Percentiles rank a stretch among this genome's conserved stretches.
Conservation (phyloP, 2,797 vertebrate species). For the Podarcis siculus region DNA sequence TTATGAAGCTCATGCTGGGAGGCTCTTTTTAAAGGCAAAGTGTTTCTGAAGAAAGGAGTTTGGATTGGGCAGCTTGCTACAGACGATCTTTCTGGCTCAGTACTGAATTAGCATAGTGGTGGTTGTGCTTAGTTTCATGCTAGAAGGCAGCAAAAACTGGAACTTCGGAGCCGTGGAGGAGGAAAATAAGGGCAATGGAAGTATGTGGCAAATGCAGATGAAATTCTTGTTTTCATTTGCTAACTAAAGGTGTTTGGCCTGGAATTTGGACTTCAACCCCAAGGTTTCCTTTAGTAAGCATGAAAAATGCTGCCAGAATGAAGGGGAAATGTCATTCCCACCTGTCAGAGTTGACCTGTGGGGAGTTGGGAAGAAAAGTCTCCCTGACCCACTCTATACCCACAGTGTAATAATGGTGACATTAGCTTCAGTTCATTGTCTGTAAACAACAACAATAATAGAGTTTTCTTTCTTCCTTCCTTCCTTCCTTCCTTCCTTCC, state of each 20-base stretch:
- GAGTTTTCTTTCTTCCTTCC: too few species aligned
- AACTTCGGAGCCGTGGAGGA: conserved; percentile 51
- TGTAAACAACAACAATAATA: background rate
- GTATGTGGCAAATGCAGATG: conserved; percentile 12
- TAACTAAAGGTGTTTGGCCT: background rate
- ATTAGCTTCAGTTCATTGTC: background rate
- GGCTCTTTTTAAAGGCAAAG: conserved; percentile 79
- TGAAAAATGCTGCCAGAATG: too few species aligned
- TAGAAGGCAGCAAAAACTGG: conserved; percentile 56
- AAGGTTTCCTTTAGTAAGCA: background rate
- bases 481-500: too few species aligned
- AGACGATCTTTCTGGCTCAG: conserved; percentile 63
- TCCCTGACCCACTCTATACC: too few species aligned
- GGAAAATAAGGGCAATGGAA: background rate
- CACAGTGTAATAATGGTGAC: background rate
- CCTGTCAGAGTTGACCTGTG: too few species aligned
- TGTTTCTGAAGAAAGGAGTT: conserved; percentile 76
- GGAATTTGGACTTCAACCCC: background rate
- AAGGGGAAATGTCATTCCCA: too few species aligned
- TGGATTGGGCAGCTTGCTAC: conserved; percentile 72
- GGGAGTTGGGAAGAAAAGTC: too few species aligned
- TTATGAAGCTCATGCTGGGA: conserved; percentile 77
- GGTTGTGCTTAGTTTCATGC: conserved; percentile 58
- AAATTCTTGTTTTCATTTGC: background rate
- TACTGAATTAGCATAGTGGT: conserved; percentile 57